A percentile compares a stretch with the other conserved stretches of the same genome.
phyloP scores from a whole-genome alignment of 2,888 invertebrate genomes.

The Diaphora mendica region DNA sequence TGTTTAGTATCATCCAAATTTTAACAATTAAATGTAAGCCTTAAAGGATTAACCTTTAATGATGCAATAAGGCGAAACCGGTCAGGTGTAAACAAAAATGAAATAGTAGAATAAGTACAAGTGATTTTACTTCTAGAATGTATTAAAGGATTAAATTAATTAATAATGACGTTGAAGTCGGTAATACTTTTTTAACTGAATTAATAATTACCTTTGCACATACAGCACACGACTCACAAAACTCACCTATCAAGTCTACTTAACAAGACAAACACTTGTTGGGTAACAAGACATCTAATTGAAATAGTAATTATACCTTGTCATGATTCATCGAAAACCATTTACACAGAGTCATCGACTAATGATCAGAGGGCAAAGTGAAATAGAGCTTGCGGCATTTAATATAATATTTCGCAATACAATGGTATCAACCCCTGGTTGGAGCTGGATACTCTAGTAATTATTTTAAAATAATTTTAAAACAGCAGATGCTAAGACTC shows the following conservation, averaged over 20 bases:
- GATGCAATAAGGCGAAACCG: no score
- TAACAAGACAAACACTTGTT: neutral
- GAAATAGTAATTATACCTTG: neutral
- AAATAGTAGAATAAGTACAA: no score
- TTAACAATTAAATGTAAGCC: no score
- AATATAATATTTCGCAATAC: neutral
- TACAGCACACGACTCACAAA: neutral
- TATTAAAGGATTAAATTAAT: no score
- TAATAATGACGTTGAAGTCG: neutral
- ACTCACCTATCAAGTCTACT: neutral
- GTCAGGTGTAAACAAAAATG: no score
- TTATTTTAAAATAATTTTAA: no score
- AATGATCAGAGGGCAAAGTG: neutral
- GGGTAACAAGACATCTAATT: neutral
- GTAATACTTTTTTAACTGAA: neutral
- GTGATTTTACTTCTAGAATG: no score
- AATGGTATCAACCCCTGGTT: neutral
- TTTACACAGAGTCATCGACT: neutral
- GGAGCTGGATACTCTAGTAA: no score
- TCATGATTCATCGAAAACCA: neutral
- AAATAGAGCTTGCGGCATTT: neutral
- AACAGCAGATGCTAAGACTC: no score
- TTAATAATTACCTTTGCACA: neutral
- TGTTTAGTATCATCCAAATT: no score
- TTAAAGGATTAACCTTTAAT: no score